Conservation (phyloP, 2,113 vertebrate species). For the Xiphorhynchus elegans region DNA sequence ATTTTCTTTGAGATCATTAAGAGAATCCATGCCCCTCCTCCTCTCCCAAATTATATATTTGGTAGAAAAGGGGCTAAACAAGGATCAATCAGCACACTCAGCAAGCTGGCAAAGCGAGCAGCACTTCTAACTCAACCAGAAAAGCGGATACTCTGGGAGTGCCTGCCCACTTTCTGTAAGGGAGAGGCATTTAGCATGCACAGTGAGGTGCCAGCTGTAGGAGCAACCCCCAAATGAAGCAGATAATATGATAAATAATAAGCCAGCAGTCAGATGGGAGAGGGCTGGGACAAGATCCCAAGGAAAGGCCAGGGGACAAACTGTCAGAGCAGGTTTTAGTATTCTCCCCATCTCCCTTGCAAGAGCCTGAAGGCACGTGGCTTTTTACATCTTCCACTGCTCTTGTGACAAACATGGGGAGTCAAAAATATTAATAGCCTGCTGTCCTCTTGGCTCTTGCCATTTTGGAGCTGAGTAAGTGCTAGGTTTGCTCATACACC, state of each 20-base stretch:
- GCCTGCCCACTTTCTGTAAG: neutral
- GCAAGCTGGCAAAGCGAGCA: constrained; percentile 11
- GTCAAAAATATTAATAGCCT: constrained; percentile 12
- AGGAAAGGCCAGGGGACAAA: neutral
- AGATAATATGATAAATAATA: neutral
- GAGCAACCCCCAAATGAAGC: neutral
- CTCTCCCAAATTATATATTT: neutral
- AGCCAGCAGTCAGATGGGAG: neutral
- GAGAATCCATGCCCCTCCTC: neutral
- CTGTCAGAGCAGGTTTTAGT: neutral
- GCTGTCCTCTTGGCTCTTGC: neutral
- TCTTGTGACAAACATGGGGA: constrained; percentile 19
- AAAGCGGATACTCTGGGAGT: neutral
- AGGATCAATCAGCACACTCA: neutral
- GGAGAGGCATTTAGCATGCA: neutral
- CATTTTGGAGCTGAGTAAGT: neutral
- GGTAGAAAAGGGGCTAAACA: neutral
- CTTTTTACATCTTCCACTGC: constrained; percentile 9
- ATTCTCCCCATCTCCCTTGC: constrained; percentile 15
- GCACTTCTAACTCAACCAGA: neutral
- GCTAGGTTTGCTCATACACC: neutral
- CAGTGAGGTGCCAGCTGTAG: neutral
- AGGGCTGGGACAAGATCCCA: neutral
- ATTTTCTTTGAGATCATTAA: neutral
- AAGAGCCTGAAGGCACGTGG: neutral